Percentiles rank a stretch among this genome's conserved stretches.
These are phyloP conservation scores for Myioborus miniatus DNA, from an alignment of 2,797 vertebrate genomes.

Conservation along the genomic window DNA sequence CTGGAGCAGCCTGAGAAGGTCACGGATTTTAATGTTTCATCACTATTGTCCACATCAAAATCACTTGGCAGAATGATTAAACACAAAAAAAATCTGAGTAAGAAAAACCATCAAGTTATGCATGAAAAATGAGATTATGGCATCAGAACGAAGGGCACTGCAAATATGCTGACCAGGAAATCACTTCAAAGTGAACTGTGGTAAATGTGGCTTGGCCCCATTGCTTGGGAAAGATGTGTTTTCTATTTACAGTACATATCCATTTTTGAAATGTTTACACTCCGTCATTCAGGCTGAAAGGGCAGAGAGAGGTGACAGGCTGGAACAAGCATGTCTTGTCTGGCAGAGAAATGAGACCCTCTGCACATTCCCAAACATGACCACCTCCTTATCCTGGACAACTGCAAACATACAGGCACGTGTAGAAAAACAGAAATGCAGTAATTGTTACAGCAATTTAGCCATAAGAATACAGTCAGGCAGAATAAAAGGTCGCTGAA, in stretches of 20 bases:
- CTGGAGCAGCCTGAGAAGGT: conserved; percentile 31
- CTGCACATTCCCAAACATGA: neutral
- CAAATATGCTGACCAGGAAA: conserved; percentile 57
- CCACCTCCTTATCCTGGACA: neutral
- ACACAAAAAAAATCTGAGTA: conserved; percentile 1
- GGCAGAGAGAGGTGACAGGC: neutral
- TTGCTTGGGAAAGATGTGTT: neutral
- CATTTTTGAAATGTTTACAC: neutral
- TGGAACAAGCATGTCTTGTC: fast-evolving
- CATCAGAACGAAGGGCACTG: conserved; percentile 23
- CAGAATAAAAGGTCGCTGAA: neutral
- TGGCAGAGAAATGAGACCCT: neutral
- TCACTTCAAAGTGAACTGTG: neutral
- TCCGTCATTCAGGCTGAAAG: neutral
- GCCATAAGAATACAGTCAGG: neutral
- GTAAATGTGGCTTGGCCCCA: neutral
- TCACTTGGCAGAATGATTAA: conserved; percentile 55
- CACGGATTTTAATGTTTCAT: neutral
- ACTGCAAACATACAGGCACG: neutral
- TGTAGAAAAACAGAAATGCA: neutral
- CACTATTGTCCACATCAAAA: conserved; percentile 34
- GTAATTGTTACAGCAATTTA: neutral
- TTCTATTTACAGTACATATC: neutral
- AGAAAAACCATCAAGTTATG: conserved; percentile 51
- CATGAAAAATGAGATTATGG: conserved; percentile 67